Percentiles rank a stretch among this genome's conserved stretches.
These are phyloP conservation scores for Sterna hirundo DNA, from an alignment of 2,113 vertebrate species.

Conservation along the genomic window DNA sequence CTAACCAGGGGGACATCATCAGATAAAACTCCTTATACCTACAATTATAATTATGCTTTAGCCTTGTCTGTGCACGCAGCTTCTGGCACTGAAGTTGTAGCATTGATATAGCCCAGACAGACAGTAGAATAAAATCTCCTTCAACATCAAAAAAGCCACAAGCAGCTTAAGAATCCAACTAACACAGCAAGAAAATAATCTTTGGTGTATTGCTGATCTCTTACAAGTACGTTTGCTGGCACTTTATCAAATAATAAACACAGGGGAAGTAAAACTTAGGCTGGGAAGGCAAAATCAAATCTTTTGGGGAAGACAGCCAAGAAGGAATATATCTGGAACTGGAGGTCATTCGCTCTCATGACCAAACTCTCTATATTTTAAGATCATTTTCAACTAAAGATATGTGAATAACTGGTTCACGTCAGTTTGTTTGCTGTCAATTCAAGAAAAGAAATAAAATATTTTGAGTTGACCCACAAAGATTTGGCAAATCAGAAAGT, in stretches of 20 bases:
- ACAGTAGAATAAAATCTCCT: constrained; percentile 20
- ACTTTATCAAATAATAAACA: constrained; percentile 39
- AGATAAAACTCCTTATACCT: not conserved
- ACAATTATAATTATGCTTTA: not conserved
- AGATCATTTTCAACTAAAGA: not conserved
- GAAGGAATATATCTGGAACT: not conserved
- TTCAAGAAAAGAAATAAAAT: not conserved
- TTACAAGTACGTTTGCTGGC: constrained; percentile 5
- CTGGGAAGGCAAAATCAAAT: constrained; percentile 28
- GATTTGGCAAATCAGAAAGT: not conserved
- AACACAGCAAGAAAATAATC: constrained; percentile 44
- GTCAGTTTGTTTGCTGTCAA: not conserved
- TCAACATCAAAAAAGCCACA: constrained; percentile 39
- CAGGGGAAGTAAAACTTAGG: not conserved
- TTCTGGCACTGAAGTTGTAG: not conserved
- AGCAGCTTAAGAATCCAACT: constrained; percentile 48
- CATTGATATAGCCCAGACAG: constrained; percentile 8
- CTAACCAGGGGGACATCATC: not conserved
- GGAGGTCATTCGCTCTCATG: not conserved
- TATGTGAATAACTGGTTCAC: not conserved
- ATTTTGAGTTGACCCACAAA: not conserved
- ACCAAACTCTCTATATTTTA: not conserved
- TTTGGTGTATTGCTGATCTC: not conserved
- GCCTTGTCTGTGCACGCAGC: not conserved
- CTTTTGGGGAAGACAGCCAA: constrained; percentile 1